Base-by-base conservation (phyloP, 2,797 vertebrate genomes). In the Danio aesculapii region DNA sequence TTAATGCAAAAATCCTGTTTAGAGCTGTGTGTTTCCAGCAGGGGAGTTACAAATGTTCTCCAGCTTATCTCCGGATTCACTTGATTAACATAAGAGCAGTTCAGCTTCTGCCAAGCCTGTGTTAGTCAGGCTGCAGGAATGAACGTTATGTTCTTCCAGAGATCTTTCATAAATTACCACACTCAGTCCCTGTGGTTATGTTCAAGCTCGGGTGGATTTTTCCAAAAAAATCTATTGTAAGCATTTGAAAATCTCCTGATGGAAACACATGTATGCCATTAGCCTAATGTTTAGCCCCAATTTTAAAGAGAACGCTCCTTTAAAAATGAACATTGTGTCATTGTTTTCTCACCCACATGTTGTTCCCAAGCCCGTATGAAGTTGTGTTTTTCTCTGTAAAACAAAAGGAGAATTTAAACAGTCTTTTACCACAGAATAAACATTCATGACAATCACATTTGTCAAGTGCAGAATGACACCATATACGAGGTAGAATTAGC, bases 71-170 rank as follows among this genome's bases (percentile, higher is more conserved):
- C 64, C 3, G 12, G 43, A 21, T 62, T 73, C 76, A 53, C 30
- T 72, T 55, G 14, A 79, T 75, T 68, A 68, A 39, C 50, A 59
- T 69, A 16, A 78, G 17, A 55, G 63, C 44, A 17, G 58, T 49
- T 68, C 59, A 70, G 52, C 50, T 39, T 66, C 66, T 17, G 82
- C 79, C 82, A 72, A 57, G 44, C 52, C 21, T 12, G 47, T 52
- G 53, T 75, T 81, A 80, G 67, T 79, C 73, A 63, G 44, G 53
- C 74, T 47, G 47, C 21, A 77, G 83, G 72, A 80, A 77, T 77
- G 77, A 84, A 76, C 46, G 47, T 66, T 59, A 57, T 61, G 83
- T 84, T 61, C 67, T 62, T 59, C 10, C 52, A 81, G 30, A 47
- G 30, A 43, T 16, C 41, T 66, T 30, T 68, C 43, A 68, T 69